Evolutionary conservation across 2,797 vertebrate species (phyloP), one percentile per base, ranked within the genome.

Genomic region (Brotula barbata): DNA sequence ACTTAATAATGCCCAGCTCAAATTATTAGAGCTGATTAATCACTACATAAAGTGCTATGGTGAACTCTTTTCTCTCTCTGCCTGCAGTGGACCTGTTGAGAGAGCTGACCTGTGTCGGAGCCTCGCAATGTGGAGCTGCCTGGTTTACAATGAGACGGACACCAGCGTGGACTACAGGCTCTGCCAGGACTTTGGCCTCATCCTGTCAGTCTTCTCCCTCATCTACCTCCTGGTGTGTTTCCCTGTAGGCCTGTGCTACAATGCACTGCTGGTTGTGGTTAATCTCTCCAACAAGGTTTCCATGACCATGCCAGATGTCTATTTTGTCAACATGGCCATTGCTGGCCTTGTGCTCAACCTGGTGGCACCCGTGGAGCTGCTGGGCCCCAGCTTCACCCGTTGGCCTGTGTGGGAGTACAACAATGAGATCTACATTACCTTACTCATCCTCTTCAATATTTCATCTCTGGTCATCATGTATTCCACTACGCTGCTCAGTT

Each of bases 261-360:
- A 97, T 0, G 84, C 89, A 41, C 90, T 98, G 81, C 88, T 99
- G 87, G 92, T 99, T 16, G 90, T 92, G 49, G 97, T 94, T 60
- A 98, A 99, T 82, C 92, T 99, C 58, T 94, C 92, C 59, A 96
- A 96, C 90, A 96, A 94, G 85, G 89, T 93, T 22, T 92, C 94
- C 53, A 97, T 99, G 96, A 97, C 96, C 28, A 99, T 98, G 96
- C 97, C 96, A 0, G 97, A 99, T 0, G 97, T 99, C 54, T 99
- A 99, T 72, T 99, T 98, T 0, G 95, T 98, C 80, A 99, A 99
- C 89, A 97, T 99, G 55, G 96, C 95, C 3, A 93, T 97, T 0
- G 96, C 97, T 0, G 96, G 96, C 5, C 91, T 99, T 6, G 93
- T 98, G 75, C 94, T 98, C 60, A 95, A 95, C 3, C 74, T 93